Conservation (phyloP, 2,888 invertebrate species). For the Drosophila kambysellisi region DNA sequence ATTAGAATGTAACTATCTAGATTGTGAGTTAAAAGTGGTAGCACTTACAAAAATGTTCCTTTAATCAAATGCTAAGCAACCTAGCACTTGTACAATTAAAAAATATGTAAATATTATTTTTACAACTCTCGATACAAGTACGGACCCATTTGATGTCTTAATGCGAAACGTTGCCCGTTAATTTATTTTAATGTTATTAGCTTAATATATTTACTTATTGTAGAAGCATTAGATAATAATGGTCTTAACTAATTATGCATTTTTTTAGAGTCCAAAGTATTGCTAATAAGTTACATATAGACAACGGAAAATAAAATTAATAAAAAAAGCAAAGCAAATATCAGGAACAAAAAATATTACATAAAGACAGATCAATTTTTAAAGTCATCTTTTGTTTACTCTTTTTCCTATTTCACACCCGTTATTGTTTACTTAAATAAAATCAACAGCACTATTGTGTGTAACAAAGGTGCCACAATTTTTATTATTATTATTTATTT, state of each 20-base stretch:
- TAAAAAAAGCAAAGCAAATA: not conserved
- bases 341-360: not conserved
- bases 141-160: not conserved
- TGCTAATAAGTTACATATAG: not conserved
- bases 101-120: not conserved
- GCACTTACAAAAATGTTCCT: not conserved
- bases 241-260: not conserved
- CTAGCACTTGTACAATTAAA: not conserved
- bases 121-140: not conserved
- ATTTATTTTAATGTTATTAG: not conserved
- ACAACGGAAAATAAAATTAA: not conserved
- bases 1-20: not conserved
- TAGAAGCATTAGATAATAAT: not conserved
- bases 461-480: constrained; percentile 47
- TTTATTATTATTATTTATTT: not conserved
- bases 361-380: not conserved
- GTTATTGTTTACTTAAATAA: not conserved
- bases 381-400: not conserved
- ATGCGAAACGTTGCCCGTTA: not conserved
- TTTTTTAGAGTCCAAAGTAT: not conserved
- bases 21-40: not conserved
- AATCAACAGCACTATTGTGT: constrained; percentile 16
- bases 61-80: not conserved
- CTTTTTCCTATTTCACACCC: not conserved
- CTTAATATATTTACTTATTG: not conserved